Evolutionary conservation across 2,888 invertebrate genomes (phyloP), one percentile per base, ranked within the genome.

Genomic region (Ptychoptera contaminata): DNA sequence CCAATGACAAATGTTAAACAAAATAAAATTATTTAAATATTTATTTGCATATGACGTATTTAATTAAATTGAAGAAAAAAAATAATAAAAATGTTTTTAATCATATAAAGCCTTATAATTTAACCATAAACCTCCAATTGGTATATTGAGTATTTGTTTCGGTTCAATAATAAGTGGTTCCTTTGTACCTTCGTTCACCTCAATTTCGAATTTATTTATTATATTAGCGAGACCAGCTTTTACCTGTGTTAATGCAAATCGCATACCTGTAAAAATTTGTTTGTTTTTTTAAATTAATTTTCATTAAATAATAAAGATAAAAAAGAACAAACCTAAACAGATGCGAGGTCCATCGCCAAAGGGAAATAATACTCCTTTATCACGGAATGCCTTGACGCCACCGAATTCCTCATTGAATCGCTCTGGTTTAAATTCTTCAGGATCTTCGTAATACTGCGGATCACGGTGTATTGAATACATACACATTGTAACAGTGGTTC

Each of bases 371-470:
- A 45, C 37, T 23, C 44, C 44, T 12, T 40, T 38, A 40, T 48
- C 46, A 11, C 36, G 42, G 14, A 40, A 48, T 8, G 39, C 12
- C n/a, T 48, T 48, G 2, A 38, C 10, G 10, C 48, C 48, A 29
- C 48, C 48, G 39, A 46, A 45, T 40, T 44, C 43, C 14, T 39
- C 23, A 10, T 37, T 14, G 40, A 46, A 48, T 10, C 48, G 36
- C 4, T 48, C 48, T 2, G 46, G 46, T 36, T 45, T 34, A 16
- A 48, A 48, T 36, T 44, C 11, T 1, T 34, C 12, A 4, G 48
- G 46, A 37, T 48, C 32, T 2, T 40, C 34, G 37, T 23, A 48
- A 41, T 44, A 40, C 14, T 42, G 40, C 2, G 34, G 16, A 43
- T 48, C 46, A 8, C 34, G 14, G 14, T 38, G 32, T 2, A 47